Base-by-base conservation (phyloP, 2,888 invertebrate genomes). In the Aelia acuminata region DNA sequence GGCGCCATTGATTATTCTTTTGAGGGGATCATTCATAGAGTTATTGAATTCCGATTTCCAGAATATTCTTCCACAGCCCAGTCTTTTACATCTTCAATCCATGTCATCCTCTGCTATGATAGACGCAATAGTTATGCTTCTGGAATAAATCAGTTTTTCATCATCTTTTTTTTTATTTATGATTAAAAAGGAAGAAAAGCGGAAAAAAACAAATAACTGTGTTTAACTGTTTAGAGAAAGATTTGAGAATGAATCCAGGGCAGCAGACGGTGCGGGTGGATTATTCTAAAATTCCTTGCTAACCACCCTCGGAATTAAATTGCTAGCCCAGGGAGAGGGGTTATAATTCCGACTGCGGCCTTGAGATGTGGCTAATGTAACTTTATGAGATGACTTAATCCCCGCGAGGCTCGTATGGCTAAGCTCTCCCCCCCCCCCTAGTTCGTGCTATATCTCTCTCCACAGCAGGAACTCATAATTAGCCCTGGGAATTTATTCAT, bases 381-480 rank as follows among this genome's bases (percentile, higher is more conserved):
- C 80, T 80, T 80, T 80, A 80, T 80, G 80, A 43, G 80, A 80
- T 80, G 80, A 80, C 43, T 80, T 80, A 80, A 80, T 80, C 80
- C 80, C 43, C 80, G 43, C 43, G 80, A 80, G 80, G 80, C 80
- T 80, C 80, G 43, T 80, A 80, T 80, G 80, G 63, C 63, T 70
- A 70, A 70, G 63, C 63, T 35, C 63, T 11, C 35, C 35, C 63
- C 22, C 22, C 53, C 53, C 26, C 26, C 18, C 49, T 11, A 20
- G 3, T 8, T 20, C 22, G 22, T 13, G 57, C 18, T 26, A 15
- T 70, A 70, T 70, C 11, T 70, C 63, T 70, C 63, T 70, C 63
- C 31, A 7, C 63, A 70, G 63, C 35, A 20, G 63, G 18, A 70
- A 70, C 63, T 70, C 63, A 70, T 70, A 70, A 70, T 70, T 70